A percentile compares a stretch with the other conserved stretches of the same genome.
Evolutionary conservation across 2,888 invertebrate species (phyloP).

Genomic region (Aporophyla lueneburgensis): DNA sequence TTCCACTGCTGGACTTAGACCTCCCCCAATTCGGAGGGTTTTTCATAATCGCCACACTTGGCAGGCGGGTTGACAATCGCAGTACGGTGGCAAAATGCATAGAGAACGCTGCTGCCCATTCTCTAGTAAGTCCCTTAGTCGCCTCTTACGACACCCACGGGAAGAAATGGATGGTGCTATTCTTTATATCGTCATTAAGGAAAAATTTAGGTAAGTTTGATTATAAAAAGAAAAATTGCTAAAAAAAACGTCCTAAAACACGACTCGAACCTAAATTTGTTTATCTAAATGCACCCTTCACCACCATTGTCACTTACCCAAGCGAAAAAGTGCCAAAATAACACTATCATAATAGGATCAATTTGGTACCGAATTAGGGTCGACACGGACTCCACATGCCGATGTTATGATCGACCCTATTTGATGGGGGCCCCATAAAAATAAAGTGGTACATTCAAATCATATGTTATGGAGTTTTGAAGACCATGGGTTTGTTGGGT

Average conservation of each 20-base stretch:
- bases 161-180: too few relatives aligned
- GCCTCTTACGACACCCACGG: too few relatives aligned
- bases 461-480: constrained; percentile 52
- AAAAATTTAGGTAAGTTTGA: too few relatives aligned
- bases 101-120: too few relatives aligned
- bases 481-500: neutral
- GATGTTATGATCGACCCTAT: constrained; percentile 10
- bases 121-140: too few relatives aligned
- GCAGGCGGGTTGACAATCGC: too few relatives aligned
- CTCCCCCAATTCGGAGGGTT: too few relatives aligned
- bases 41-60: too few relatives aligned
- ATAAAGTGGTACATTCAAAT: constrained; percentile 53
- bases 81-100: too few relatives aligned
- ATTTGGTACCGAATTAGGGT: constrained; percentile 57
- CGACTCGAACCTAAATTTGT: neutral
- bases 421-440: constrained; percentile 45
- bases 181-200: too few relatives aligned
- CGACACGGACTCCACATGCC: constrained; percentile 52
- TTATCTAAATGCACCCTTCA: neutral
- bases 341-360: constrained; percentile 64
- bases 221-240: too few relatives aligned
- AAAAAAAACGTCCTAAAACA: neutral
- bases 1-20: too few relatives aligned
- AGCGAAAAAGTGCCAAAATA: constrained; percentile 51
- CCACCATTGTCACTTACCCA: neutral